Evolutionary conservation across 2,797 vertebrate species (phyloP), one percentile per base, ranked within the genome.

Genomic region (Pangasius krempfi): DNA sequence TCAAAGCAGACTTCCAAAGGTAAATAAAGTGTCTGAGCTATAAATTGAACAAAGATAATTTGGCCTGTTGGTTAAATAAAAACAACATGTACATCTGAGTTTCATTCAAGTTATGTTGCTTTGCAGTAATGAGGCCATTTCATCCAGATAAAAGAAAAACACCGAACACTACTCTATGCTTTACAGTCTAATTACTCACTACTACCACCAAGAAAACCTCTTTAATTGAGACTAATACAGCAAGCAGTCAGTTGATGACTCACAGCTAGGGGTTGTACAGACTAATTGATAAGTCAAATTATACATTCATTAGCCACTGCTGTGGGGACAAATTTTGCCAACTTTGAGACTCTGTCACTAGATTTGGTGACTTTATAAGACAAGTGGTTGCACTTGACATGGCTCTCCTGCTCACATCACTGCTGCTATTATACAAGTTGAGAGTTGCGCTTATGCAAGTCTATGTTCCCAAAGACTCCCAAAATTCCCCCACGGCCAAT

Each of bases 111-210:
- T 54, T 70, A 27, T 60, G 22, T 20, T 37, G 27, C 30, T 73
- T 64, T 27, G 25, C 33, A 30, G 44, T 86, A 86, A 83, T 68
- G 79, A 80, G 68, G 56, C 56, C 47, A 76, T 54, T 83, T 89
- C 78, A 89, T 62, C 84, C 76, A 64, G 64, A 44, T 86, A 54
- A 56, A 80, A 14, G 66, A 40, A 79, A 62, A 62, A 30, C 62
- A 85, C 25, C 6, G 25, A 50, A 76, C 88, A 68, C 18, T 81
- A 33, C 83, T 70, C 62, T n/a, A 68, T 30, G 3, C 84, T 82
- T 62, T 73, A 86, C n/a, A 50, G 5, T 33, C 78, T 75, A 86
- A 86, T 86, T 83, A 86, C 27, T 75, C 47, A 73, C 40, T 27
- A 84, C 27, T 40, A 50, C 40, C 52, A 37, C 30, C 40, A 47